Percentiles rank a stretch among this genome's conserved stretches.
phyloP scores from a whole-genome alignment of 2,113 vertebrate genomes.

The Pseudolaguvia tuberculata region DNA sequence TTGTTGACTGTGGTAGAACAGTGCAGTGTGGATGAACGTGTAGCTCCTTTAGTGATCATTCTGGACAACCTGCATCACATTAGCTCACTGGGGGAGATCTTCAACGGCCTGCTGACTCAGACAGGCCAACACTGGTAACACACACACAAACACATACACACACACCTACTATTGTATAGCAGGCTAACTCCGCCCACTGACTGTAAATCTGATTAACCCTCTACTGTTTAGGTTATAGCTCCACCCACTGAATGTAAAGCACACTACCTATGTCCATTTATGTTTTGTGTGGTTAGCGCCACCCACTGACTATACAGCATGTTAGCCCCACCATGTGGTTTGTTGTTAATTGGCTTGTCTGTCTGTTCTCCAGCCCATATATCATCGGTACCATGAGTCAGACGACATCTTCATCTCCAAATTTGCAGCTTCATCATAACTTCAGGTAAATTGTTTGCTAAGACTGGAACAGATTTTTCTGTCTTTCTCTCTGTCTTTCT shows the following conservation, averaged over 20 bases:
- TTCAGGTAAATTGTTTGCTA: constrained; percentile 72
- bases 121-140: constrained; percentile 86
- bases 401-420: constrained; percentile 93
- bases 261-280: too few species aligned
- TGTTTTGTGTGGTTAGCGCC: too few species aligned
- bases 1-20: constrained; percentile 89
- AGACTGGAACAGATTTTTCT: too few species aligned
- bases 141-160: constrained; percentile 13
- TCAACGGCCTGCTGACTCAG: constrained; percentile 93
- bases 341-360: constrained; percentile 1
- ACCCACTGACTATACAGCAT: too few species aligned
- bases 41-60: constrained; percentile 90
- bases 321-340: neutral
- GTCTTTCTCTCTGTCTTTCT: too few species aligned
- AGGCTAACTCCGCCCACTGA: too few species aligned
- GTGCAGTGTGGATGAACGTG: constrained; percentile 76
- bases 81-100: constrained; percentile 93
- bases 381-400: constrained; percentile 99
- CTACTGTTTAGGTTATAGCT: too few species aligned
- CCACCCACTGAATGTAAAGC: too few species aligned
- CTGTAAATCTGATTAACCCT: too few species aligned
- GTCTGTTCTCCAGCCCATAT: constrained; percentile 73
- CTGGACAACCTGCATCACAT: constrained; percentile 94
- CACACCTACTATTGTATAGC: too few species aligned
- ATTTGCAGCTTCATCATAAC: constrained; percentile 97